phyloP scores from a whole-genome alignment of 2,113 vertebrate species.

The Emydura subglobosa region DNA sequence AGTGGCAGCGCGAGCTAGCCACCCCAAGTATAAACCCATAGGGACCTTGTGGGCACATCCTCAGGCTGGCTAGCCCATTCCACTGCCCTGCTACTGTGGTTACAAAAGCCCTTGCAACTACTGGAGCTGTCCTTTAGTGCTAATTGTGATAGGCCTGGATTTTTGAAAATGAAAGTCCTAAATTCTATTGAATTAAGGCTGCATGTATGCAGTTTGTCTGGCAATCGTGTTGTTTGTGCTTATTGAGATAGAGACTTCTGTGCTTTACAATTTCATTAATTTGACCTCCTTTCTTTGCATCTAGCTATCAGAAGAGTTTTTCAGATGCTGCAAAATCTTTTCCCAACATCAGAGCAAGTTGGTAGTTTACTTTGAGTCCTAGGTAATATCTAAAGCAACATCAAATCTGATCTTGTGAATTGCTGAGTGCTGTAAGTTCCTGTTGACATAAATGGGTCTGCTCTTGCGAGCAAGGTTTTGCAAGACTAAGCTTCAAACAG shows the following conservation, averaged over 20 bases:
- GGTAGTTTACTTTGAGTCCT: background rate
- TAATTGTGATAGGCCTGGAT: background rate
- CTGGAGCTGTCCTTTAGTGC: background rate
- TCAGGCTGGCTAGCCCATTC: background rate
- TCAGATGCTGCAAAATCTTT: background rate
- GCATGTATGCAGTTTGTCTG: background rate
- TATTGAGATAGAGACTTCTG: background rate
- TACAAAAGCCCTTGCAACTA: background rate
- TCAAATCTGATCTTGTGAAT: background rate
- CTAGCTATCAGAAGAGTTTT: background rate
- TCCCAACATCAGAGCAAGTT: background rate
- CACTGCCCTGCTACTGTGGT: background rate
- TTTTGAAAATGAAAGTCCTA: background rate
- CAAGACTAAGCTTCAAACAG: background rate
- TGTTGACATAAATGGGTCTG: background rate
- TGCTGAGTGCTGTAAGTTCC: background rate
- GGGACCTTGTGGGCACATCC: background rate
- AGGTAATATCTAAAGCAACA: background rate
- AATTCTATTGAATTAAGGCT: background rate
- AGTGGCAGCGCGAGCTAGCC: background rate
- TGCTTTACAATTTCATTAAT: background rate
- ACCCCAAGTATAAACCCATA: background rate
- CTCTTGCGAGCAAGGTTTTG: background rate
- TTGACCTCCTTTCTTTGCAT: conserved; percentile 12
- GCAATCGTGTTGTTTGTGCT: background rate